A percentile compares a stretch with the other conserved stretches of the same genome.
These are phyloP conservation scores for Coracopsis vasa DNA, from an alignment of 2,113 vertebrate genomes.

Conservation along the genomic window DNA sequence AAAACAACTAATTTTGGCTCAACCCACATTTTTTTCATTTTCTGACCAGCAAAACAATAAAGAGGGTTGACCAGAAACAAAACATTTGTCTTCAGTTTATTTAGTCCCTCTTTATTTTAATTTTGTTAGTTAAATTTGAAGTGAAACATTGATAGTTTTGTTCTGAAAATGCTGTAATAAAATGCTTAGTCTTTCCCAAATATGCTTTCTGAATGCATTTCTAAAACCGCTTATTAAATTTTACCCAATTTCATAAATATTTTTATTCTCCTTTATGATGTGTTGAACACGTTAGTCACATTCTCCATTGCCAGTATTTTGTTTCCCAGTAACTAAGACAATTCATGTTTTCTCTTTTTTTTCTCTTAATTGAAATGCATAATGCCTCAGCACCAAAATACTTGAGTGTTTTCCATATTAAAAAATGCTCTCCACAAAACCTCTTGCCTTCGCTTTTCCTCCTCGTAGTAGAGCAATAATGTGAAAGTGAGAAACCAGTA, in stretches of 20 bases:
- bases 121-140: background rate
- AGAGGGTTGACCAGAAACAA: background rate
- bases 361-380: conserved; percentile 10
- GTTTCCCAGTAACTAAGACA: conserved; percentile 16
- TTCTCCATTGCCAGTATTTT: conserved; percentile 25
- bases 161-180: background rate
- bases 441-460: background rate
- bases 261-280: background rate
- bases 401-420: background rate
- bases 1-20: conserved; percentile 24
- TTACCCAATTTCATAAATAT: background rate
- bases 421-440: background rate
- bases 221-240: too few species aligned
- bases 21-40: background rate
- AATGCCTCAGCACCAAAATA: conserved; percentile 18
- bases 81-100: background rate
- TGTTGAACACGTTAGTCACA: conserved; percentile 20
- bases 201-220: too few species aligned
- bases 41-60: conserved; percentile 14
- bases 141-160: background rate
- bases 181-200: background rate
- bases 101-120: background rate
- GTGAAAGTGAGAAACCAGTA: background rate
- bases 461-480: background rate
- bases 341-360: conserved; percentile 1